phyloP scores from a whole-genome alignment of 2,113 vertebrate species.

The Apodemus speciosus region DNA sequence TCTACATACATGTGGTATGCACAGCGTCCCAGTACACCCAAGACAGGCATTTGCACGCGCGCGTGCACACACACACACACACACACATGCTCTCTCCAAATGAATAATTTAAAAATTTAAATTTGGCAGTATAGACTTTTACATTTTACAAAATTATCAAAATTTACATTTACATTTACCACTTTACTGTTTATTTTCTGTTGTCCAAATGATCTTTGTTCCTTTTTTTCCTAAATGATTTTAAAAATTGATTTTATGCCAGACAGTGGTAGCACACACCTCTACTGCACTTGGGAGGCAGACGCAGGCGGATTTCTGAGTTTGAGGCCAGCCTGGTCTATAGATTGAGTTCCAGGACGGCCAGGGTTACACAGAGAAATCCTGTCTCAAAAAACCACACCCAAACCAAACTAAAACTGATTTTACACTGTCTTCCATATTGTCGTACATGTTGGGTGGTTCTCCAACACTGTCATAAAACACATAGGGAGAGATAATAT shows the following conservation, averaged over 20 bases:
- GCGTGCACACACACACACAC: neutral
- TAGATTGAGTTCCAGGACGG: neutral
- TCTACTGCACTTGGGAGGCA: neutral
- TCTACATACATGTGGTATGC: neutral
- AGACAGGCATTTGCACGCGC: neutral
- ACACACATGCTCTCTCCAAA: neutral
- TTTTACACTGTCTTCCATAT: neutral
- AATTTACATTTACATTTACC: neutral
- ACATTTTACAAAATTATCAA: slow-evolving; percentile 15
- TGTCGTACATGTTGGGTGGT: neutral
- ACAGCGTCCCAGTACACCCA: neutral
- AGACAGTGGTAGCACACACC: neutral
- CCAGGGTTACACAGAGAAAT: neutral
- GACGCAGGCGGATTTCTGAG: neutral
- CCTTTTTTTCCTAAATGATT: neutral
- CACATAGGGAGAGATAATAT: neutral
- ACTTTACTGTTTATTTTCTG: neutral
- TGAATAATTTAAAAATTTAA: neutral
- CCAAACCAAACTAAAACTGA: neutral
- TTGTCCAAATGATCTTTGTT: neutral
- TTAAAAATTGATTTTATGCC: neutral
- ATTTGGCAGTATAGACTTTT: neutral
- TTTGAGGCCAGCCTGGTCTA: neutral
- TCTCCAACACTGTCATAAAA: neutral
- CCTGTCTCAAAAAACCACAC: neutral